Percentiles rank a stretch among this genome's conserved stretches.
These are phyloP conservation scores for Luperina nickerlii DNA, from an alignment of 2,888 invertebrate genomes.

Conservation along the genomic window DNA sequence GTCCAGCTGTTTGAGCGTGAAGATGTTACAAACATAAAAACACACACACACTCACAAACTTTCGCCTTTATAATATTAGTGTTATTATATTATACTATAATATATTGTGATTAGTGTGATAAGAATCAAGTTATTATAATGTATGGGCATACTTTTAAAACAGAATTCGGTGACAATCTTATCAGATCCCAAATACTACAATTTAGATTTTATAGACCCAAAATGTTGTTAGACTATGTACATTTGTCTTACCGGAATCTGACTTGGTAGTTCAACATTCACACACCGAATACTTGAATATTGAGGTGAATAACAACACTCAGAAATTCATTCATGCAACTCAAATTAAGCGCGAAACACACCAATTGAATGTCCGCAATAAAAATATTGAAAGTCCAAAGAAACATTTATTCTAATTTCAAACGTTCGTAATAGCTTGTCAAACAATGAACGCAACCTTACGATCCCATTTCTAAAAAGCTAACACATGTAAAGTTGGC, in stretches of 20 bases:
- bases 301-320: conserved; percentile 27
- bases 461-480: conserved; percentile 83
- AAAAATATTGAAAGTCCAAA: conserved; percentile 69
- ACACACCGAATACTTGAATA: neutral
- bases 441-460: conserved; percentile 78
- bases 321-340: conserved; percentile 6
- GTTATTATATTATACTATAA: too few relatives aligned
- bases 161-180: neutral
- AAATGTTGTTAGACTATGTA: neutral
- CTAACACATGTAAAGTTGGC: conserved; percentile 79
- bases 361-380: conserved; percentile 47
- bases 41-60: too few relatives aligned
- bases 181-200: neutral
- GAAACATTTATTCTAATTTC: conserved; percentile 74
- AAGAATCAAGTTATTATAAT: neutral
- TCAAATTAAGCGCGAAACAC: conserved; percentile 39
- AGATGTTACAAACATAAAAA: too few relatives aligned
- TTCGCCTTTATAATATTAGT: too few relatives aligned
- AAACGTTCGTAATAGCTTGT: conserved; percentile 78
- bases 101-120: too few relatives aligned
- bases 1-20: too few relatives aligned
- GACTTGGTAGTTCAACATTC: neutral
- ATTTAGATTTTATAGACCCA: neutral
- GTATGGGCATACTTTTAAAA: neutral
- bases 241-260: conserved; percentile 13